Conservation (phyloP, 2,113 vertebrate genomes). For the Mus spicilegus region DNA sequence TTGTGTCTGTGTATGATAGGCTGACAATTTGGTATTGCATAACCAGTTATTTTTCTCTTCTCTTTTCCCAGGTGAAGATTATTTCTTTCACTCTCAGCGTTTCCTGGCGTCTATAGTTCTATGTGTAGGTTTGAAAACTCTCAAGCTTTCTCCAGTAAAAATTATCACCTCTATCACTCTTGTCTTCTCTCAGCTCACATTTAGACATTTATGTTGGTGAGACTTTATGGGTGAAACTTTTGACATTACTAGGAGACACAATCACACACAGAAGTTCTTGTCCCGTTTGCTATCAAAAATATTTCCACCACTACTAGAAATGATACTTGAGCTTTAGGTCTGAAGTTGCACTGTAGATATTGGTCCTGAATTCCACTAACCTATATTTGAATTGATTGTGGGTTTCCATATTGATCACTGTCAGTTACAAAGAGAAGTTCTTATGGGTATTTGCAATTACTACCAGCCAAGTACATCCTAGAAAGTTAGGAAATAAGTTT, state of each 20-base stretch:
- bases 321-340: not conserved
- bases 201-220: not conserved
- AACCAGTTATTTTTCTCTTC: not conserved
- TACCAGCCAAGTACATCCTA: rapidly evolving
- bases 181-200: not conserved
- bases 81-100: not conserved
- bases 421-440: not conserved
- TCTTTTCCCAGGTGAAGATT: too few relatives aligned
- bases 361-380: not conserved
- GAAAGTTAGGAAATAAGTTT: not conserved
- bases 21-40: not conserved
- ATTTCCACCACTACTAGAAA: not conserved
- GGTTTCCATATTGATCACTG: not conserved
- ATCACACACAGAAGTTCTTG: not conserved
- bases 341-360: not conserved
- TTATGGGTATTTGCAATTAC: too few relatives aligned
- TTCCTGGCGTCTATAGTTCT: not conserved
- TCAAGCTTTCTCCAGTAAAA: not conserved
- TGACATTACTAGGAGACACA: not conserved
- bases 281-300: not conserved
- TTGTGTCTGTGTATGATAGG: not conserved
- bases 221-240: not conserved
- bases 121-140: not conserved
- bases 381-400: not conserved
- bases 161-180: not conserved